phyloP scores from a whole-genome alignment of 1,140 invertebrate species.

The Lethrus apterus region DNA sequence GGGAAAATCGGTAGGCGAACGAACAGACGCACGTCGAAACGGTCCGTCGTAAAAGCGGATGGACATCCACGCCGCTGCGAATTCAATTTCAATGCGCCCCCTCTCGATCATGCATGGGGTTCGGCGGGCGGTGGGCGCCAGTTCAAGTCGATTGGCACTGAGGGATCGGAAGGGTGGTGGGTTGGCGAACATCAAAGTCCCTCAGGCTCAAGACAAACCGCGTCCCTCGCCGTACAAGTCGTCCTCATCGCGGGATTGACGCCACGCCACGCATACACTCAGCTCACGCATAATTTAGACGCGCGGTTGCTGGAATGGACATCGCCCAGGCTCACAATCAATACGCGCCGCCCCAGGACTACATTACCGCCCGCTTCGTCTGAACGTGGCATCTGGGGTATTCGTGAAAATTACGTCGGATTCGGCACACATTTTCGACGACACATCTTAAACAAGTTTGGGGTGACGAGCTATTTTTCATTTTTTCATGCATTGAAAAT shows the following conservation, averaged over 20 bases:
- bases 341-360: constrained; percentile 34
- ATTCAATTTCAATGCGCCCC: constrained; percentile 42
- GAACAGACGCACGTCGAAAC: too few relatives aligned
- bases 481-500: too few relatives aligned
- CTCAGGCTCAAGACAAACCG: constrained; percentile 20
- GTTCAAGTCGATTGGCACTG: not conserved
- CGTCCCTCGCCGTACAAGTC: not conserved
- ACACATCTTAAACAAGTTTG: too few relatives aligned
- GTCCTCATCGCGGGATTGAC: constrained; percentile 29
- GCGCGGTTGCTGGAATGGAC: constrained; percentile 38
- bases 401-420: too few relatives aligned
- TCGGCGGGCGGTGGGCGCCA: constrained; percentile 17
- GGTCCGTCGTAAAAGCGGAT: too few relatives aligned
- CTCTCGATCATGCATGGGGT: constrained; percentile 41
- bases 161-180: constrained; percentile 6
- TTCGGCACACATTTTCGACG: too few relatives aligned
- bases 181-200: constrained; percentile 33
- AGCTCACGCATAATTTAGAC: constrained; percentile 41
- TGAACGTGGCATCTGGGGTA: too few relatives aligned
- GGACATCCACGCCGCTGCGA: too few relatives aligned
- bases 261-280: constrained; percentile 39
- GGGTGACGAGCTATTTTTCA: too few relatives aligned
- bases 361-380: constrained; percentile 25
- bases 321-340: constrained; percentile 40
- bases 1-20: too few relatives aligned